These are phyloP conservation scores for Phymatocera aterrima DNA, from an alignment of 2,888 invertebrate species.

Conservation along the genomic window DNA sequence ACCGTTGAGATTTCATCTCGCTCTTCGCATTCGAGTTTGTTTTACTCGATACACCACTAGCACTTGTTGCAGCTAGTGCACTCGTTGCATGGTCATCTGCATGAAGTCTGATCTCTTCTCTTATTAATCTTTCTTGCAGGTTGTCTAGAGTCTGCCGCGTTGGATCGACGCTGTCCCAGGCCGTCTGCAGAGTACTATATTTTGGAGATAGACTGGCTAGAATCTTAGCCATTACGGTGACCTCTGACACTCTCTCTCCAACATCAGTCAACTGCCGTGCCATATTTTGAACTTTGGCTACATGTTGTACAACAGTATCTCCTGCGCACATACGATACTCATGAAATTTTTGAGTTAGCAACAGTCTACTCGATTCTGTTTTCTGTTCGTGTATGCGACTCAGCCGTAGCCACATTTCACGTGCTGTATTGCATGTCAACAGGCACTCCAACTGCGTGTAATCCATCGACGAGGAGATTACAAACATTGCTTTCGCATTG, in stretches of 20 bases:
- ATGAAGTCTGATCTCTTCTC: slow-evolving; percentile 39
- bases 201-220: slow-evolving; percentile 48
- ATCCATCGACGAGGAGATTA: slow-evolving; percentile 49
- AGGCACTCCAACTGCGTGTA: slow-evolving; percentile 44
- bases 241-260: slow-evolving; percentile 41
- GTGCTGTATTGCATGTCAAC: slow-evolving; percentile 47
- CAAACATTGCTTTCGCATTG: slow-evolving; percentile 51
- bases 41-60: slow-evolving; percentile 77
- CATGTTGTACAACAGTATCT: slow-evolving; percentile 51
- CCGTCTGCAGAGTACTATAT: slow-evolving; percentile 47
- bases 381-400: slow-evolving; percentile 54
- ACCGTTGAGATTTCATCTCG: not conserved
- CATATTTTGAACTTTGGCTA: slow-evolving; percentile 51
- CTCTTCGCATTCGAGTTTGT: slow-evolving; percentile 48
- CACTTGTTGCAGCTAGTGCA: not conserved
- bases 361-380: slow-evolving; percentile 52
- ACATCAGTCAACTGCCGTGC: slow-evolving; percentile 49
- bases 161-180: slow-evolving; percentile 35
- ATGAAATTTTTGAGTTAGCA: slow-evolving; percentile 50
- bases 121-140: slow-evolving; percentile 46
- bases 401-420: slow-evolving; percentile 54
- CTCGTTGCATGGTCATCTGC: not conserved
- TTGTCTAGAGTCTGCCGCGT: slow-evolving; percentile 36
- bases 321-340: slow-evolving; percentile 47
- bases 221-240: slow-evolving; percentile 46